Base-by-base conservation (phyloP, 2,888 invertebrate genomes). In the Drosophila mimetica region DNA sequence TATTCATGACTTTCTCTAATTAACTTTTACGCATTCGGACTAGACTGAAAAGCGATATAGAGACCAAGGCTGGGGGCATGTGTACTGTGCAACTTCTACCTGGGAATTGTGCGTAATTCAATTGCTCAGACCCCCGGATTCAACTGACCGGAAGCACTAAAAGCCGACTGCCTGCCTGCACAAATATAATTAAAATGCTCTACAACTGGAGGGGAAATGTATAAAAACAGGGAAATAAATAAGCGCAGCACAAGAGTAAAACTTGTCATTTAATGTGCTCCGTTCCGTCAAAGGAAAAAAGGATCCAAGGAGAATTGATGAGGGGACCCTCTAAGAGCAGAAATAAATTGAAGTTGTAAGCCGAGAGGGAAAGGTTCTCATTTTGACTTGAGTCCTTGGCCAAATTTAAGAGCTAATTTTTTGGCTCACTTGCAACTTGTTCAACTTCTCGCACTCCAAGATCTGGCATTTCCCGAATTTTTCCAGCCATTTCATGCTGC, bases 131-230 rank as follows among this genome's bases (percentile, higher is more conserved):
- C 59, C 60, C 37, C 41, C 50, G 48, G 20, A 69, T 39, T 54
- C 81, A 86, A 86, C 74, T 81, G 81, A 50, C 81, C 76, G 74
- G 81, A 86, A 81, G 70, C 84, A 84, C 74, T 73, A 75, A 83
- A 86, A 67, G 63, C 58, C 30, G 64, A 53, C 51, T 63, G 74
- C 81, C 73, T 74, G 71, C 67, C 76, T 76, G 81, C 81, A 79
- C 81, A 86, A 84, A 82, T 82, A 86, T 86, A 86, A 82, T 82
- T 86, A 82, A 82, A 82, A 78, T 76, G 81, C 65, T 76, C 69
- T 61, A 64, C 71, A 36, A 65, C 69, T 71, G 36, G 28, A 39
- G 42, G 47, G 57, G 46, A 46, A 28, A 20, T 37, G 53, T 55
- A 52, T 53, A 37, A 51, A 71, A 47, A 71, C 25, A 18, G 34